Percentiles rank a stretch among this genome's conserved stretches.
phyloP scores from a whole-genome alignment of 2,888 invertebrate genomes.

The Sicus ferrugineus region DNA sequence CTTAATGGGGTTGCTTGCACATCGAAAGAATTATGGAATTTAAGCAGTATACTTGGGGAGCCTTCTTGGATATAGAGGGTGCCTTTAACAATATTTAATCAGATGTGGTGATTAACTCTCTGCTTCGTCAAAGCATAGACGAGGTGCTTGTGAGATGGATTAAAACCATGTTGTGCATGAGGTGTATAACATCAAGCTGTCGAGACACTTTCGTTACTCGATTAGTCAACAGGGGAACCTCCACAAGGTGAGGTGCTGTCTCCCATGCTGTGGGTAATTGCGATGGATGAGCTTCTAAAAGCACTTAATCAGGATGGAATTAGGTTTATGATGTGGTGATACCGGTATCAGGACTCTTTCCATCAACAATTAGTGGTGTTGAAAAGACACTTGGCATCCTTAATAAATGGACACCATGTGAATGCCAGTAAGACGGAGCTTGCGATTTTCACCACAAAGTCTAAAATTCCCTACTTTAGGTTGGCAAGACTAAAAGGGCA shows the following conservation, averaged over 20 bases:
- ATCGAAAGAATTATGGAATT: not conserved
- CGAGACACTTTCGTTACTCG: not conserved
- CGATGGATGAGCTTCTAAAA: not conserved
- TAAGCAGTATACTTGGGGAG: conserved; percentile 1
- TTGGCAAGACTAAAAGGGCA: not conserved
- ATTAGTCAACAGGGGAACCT: not conserved
- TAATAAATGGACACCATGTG: not conserved
- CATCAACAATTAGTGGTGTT: not conserved
- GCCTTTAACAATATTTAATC: conserved; percentile 10
- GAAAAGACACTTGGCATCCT: not conserved
- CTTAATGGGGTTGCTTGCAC: not conserved
- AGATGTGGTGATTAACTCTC: not conserved
- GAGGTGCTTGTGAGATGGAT: not conserved
- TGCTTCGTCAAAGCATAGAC: not conserved
- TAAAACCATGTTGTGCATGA: not conserved
- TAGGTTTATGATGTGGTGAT: not conserved
- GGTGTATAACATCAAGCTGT: not conserved
- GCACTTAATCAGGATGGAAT: not conserved
- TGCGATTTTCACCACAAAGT: not conserved
- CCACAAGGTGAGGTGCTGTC: not conserved
- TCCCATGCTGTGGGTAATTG: not conserved
- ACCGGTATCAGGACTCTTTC: not conserved
- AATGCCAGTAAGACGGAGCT: not conserved
- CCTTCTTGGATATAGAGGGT: conserved; percentile 6
- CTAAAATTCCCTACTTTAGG: not conserved